Evolutionary conservation across 1,140 invertebrate genomes (phyloP), one percentile per base, ranked within the genome.

Genomic region (Melanaphis sacchari): DNA sequence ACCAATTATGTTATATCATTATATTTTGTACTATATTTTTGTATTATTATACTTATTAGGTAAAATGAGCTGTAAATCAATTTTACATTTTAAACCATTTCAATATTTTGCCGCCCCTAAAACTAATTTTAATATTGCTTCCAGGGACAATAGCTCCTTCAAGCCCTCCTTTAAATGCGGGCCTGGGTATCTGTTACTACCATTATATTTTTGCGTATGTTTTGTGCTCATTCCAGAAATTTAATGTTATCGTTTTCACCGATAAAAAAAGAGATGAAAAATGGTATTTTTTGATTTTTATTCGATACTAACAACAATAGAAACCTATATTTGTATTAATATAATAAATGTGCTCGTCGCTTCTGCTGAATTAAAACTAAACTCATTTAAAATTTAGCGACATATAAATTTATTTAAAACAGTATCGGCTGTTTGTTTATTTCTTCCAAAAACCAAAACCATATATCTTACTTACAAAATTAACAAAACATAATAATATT

Each of bases 381-480:
- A 89, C n/a, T 89, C 52, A 46, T 21, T 46, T 38, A 52, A 89
- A 36, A 89, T 46, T 89, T 89, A 46, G 46, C 87, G 52, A 31
- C n/a, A 8, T 18, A 36, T 38, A 6, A 7, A 52, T 26, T 52
- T 31, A 22, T 43, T 36, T 88, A 76, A n/a, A 21, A 76, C 59
- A n/a, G 21, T 88, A 88, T 88, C 84, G 84, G 31, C 40, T 43
- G 84, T 85, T 31, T 43, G 40, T 31, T 85, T 43, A 15, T 26
- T 43, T 85, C 6, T 46, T 43, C 43, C 7, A 15, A 43, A 43
- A 43, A 43, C 41, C 85, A 49, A 6, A n/a, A 43, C n/a, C 5
- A 46, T n/a, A 49, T 88, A 49, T 40, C 21, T 88, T 88, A 36
- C 5, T 36, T 46, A 21, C 31, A 49, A 88, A 88, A 88, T 88